Base-by-base conservation (phyloP, 2,797 vertebrate species). In the Saxicola maurus region DNA sequence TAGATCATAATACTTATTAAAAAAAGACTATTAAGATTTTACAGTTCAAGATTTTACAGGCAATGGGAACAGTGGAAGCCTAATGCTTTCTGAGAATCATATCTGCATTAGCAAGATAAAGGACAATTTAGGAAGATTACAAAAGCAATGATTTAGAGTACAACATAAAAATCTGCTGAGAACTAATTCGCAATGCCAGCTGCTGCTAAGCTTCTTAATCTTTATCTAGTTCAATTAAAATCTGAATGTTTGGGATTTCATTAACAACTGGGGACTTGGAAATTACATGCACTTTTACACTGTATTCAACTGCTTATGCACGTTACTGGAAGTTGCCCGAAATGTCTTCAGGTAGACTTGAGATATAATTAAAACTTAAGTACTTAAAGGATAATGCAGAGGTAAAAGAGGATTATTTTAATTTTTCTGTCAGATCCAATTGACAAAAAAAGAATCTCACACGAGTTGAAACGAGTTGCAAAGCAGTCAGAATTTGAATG, bases 201-300 rank as follows among this genome's bases (percentile, higher is more conserved):
- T 97, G 96, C 96, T 94, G 94, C 94, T 97, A 97, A 98, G 97
- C 97, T 95, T 96, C 97, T 97, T 97, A 98, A 98, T 98, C 97
- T 97, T 98, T 97, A 98, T 98, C 97, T 98, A 95, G 96, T 97
- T 98, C 97, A 97, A 98, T 98, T 98, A 98, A 98, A 98, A 98
- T 96, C 97, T 93, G 96, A 97, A 97, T 96, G 97, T 98, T 97
- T 96, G 96, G 97, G 97, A 97, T 97, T 97, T 97, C 97, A 97
- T 97, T 97, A 97, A 96, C 97, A 96, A 96, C 96, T 84, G 53
- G 96, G 95, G 97, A 97, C 90, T 96, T 96, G 94, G 92, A 96
- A 96, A 97, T 96, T 95, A 96, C 97, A 96, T 84, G 87, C 60
- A 43, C 91, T 95, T 88, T 91, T 95, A 95, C 89, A 62, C 95